Percentiles rank a stretch among this genome's conserved stretches.
Evolutionary conservation across 2,888 invertebrate genomes (phyloP).

Genomic region (Endotricha flammealis): DNA sequence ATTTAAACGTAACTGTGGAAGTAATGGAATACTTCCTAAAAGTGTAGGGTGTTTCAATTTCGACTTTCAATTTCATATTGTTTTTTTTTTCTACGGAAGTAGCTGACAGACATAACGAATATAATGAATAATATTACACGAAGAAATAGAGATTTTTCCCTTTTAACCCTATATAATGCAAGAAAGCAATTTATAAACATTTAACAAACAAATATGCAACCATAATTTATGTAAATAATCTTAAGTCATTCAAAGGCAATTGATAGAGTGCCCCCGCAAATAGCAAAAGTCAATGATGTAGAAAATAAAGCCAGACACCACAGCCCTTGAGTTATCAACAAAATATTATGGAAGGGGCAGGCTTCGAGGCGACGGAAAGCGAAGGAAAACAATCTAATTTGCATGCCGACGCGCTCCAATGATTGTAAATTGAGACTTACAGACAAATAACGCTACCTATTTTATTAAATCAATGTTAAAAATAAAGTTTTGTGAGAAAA

Average conservation of each 20-base stretch:
- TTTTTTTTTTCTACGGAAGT: too few relatives aligned
- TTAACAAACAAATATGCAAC: not conserved
- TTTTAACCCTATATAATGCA: too few relatives aligned
- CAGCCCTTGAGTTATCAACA: not conserved
- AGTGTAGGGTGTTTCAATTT: too few relatives aligned
- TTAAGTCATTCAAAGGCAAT: not conserved
- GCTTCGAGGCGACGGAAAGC: not conserved
- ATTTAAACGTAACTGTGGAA: too few relatives aligned
- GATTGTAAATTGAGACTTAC: conserved; percentile 4
- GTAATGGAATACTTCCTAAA: too few relatives aligned
- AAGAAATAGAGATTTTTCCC: too few relatives aligned
- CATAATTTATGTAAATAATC: too few relatives aligned
- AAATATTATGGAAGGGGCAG: not conserved
- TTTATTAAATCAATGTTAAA: too few relatives aligned
- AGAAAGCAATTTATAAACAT: not conserved
- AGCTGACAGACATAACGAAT: too few relatives aligned
- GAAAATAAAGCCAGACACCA: not conserved
- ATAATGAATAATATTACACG: too few relatives aligned
- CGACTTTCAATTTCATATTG: too few relatives aligned
- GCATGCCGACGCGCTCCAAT: not conserved
- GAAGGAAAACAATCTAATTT: not conserved
- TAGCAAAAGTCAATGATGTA: not conserved
- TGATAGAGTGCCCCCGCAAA: not conserved
- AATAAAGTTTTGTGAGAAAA: too few relatives aligned
- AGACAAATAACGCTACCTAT: not conserved